Conservation (phyloP, 2,797 vertebrate species). For the Xenops minutus region DNA sequence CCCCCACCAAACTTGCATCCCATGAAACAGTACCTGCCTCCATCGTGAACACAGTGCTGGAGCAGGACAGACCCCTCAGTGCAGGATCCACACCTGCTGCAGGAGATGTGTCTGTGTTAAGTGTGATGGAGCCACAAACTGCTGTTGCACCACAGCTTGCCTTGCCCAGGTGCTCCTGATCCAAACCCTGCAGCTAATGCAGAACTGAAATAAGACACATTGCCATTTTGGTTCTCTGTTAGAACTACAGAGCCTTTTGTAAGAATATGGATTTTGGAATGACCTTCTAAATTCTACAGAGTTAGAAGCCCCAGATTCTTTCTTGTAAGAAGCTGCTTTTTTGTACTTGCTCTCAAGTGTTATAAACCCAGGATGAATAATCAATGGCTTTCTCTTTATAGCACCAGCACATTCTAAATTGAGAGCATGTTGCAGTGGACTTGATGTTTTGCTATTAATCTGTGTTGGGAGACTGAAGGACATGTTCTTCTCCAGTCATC, state of each 20-base stretch:
- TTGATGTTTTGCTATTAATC: slow-evolving; percentile 56
- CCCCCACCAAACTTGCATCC: background rate
- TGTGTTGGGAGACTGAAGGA: slow-evolving; percentile 42
- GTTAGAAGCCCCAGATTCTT: background rate
- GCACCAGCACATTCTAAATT: slow-evolving; percentile 57
- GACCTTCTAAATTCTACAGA: background rate
- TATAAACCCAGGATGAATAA: slow-evolving; percentile 46
- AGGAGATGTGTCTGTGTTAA: background rate
- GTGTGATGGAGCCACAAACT: background rate
- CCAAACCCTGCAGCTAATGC: background rate
- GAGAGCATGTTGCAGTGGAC: slow-evolving; percentile 44
- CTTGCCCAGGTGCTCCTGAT: background rate
- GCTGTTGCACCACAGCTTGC: background rate
- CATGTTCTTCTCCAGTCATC: slow-evolving; percentile 27
- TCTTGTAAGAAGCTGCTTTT: slow-evolving; percentile 9
- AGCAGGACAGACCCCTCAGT: background rate
- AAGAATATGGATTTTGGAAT: background rate
- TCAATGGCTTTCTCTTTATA: slow-evolving; percentile 59
- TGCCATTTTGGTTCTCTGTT: background rate
- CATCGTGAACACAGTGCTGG: background rate
- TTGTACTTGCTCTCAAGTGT: slow-evolving; percentile 7
- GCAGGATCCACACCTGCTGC: background rate
- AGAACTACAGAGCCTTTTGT: background rate
- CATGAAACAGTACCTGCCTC: background rate
- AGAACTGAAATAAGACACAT: background rate